Conservation (phyloP, 1,140 invertebrate species). For the Trinorchestia longiramus region DNA sequence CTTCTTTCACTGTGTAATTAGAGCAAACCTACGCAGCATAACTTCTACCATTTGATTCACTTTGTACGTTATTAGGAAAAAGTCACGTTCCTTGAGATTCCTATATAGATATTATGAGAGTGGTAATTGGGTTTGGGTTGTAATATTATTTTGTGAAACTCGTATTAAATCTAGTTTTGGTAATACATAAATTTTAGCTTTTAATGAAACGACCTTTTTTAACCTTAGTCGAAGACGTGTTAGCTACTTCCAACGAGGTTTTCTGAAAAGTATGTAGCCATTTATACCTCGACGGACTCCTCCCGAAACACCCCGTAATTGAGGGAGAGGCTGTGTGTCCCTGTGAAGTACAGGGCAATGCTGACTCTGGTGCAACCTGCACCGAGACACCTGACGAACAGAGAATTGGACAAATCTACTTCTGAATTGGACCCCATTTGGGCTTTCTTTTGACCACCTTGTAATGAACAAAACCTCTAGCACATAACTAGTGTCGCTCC, state of each 20-base stretch:
- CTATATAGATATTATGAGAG: background rate
- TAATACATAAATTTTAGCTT: background rate
- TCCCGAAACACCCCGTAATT: background rate
- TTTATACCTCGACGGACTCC: background rate
- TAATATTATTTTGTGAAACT: background rate
- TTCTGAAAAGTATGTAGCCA: background rate
- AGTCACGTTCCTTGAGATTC: background rate
- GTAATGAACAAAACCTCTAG: too few species aligned
- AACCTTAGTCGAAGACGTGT: background rate
- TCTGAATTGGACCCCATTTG: too few species aligned
- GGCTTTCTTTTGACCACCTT: too few species aligned
- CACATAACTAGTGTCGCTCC: too few species aligned
- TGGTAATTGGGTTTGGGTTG: background rate
- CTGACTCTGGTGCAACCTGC: too few species aligned
- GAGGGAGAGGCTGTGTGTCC: too few species aligned
- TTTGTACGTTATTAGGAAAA: background rate
- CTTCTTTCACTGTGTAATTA: background rate
- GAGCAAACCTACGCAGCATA: background rate
- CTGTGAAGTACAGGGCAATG: too few species aligned
- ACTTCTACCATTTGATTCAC: background rate
- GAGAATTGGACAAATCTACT: too few species aligned
- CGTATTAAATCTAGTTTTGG: background rate
- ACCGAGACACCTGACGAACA: too few species aligned
- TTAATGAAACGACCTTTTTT: background rate
- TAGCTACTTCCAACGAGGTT: background rate